Evolutionary conservation across 2,797 vertebrate genomes (phyloP).

Genomic region (Brachyalestes nurse): DNA sequence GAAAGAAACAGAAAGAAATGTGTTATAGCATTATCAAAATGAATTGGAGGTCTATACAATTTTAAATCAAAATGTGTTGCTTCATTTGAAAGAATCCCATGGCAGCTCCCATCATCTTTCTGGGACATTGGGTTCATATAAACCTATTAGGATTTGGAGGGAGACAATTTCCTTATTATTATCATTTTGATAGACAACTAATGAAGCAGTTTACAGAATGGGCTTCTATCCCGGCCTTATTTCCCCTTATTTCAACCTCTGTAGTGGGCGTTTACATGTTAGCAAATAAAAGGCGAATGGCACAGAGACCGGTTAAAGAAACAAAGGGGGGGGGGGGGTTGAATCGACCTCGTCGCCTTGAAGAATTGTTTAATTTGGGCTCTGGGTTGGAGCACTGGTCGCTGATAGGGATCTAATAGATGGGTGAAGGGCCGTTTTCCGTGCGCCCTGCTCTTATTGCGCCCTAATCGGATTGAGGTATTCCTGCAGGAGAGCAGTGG

Average conservation of each 20-base stretch:
- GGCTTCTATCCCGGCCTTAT: slow-evolving; percentile 14
- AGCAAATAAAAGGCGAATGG: background rate
- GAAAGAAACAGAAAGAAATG: too few relatives aligned
- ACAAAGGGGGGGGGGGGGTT: slow-evolving; percentile 64
- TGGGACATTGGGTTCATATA: background rate
- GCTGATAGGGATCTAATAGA: slow-evolving; percentile 99
- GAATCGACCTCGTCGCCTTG: slow-evolving; percentile 80
- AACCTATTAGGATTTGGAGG: background rate
- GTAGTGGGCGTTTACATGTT: slow-evolving; percentile 6
- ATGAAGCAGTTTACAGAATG: background rate
- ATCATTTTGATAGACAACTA: background rate
- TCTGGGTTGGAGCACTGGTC: slow-evolving; percentile 82
- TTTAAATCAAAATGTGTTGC: background rate
- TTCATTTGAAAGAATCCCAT: background rate
- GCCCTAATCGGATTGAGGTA: slow-evolving; percentile 98
- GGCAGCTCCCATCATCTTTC: background rate
- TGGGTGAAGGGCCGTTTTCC: slow-evolving; percentile 96
- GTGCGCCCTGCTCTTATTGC: slow-evolving; percentile 98
- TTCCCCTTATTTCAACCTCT: background rate
- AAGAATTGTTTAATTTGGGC: slow-evolving; percentile 90
- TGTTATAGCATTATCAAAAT: too few relatives aligned
- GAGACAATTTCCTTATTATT: background rate
- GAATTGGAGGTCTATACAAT: too few relatives aligned
- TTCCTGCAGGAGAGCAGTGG: slow-evolving; percentile 94
- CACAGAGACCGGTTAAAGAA: background rate